These are phyloP conservation scores for Gadus chalcogrammus DNA, from an alignment of 2,113 vertebrate genomes.

Conservation along the genomic window DNA sequence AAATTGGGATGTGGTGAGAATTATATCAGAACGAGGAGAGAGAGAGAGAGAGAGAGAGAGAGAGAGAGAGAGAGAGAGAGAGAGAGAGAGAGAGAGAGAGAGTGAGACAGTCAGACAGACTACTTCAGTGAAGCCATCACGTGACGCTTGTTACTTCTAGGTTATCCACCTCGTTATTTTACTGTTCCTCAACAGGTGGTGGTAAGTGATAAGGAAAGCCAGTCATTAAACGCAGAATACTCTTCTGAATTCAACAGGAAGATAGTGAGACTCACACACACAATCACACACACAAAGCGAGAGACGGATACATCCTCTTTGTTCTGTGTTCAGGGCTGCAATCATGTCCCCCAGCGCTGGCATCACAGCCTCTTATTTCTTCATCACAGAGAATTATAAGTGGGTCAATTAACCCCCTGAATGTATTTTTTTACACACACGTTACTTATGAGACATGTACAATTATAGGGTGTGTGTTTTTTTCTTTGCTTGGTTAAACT, in stretches of 20 bases:
- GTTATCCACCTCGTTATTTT: constrained; percentile 31
- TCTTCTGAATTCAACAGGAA: constrained; percentile 14
- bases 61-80: too few species aligned
- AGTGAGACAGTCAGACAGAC: too few species aligned
- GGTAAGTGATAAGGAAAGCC: constrained; percentile 25
- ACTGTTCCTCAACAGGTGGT: constrained; percentile 39
- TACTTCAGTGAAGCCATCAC: constrained; percentile 48
- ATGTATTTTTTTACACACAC: neutral
- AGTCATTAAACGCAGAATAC: constrained; percentile 26
- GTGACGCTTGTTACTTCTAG: constrained; percentile 31
- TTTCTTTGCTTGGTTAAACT: constrained; percentile 16
- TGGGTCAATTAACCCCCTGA: neutral
- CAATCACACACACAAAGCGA: neutral
- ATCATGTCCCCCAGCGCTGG: constrained; percentile 25
- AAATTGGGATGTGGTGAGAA: too few species aligned
- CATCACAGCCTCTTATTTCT: constrained; percentile 4
- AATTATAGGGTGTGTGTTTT: constrained; percentile 1
- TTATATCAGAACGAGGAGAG: too few species aligned
- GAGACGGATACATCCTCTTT: neutral
- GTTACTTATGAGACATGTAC: constrained; percentile 6
- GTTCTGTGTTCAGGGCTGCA: constrained; percentile 11
- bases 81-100: too few species aligned
- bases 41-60: too few species aligned
- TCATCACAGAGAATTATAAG: neutral
- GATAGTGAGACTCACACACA: constrained; percentile 2